phyloP scores from a whole-genome alignment of 2,797 vertebrate species.

The Leptatherina wallacei region DNA sequence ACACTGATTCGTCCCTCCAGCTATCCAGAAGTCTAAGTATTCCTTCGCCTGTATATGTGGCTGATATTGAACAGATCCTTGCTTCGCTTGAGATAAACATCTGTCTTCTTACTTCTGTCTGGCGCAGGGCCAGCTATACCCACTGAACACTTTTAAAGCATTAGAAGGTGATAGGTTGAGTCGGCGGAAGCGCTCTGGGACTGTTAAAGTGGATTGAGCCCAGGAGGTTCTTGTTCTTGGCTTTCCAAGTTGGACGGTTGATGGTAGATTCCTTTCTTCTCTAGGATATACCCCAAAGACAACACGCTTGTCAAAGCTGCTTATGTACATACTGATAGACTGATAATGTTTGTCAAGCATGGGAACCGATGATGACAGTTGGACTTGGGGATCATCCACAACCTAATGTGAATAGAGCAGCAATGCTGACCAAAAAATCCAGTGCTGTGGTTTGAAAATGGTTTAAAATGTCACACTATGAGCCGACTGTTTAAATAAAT shows the following conservation, averaged over 20 bases:
- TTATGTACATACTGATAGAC: slow-evolving; percentile 38
- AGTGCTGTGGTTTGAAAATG: slow-evolving; percentile 19
- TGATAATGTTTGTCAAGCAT: slow-evolving; percentile 36
- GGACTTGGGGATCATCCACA: slow-evolving; percentile 31
- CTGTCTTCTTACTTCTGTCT: slow-evolving; percentile 8
- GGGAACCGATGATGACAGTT: slow-evolving; percentile 33
- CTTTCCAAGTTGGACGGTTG: slow-evolving; percentile 30
- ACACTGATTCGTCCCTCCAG: not conserved
- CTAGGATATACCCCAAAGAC: slow-evolving; percentile 47
- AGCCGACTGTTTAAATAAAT: slow-evolving; percentile 27
- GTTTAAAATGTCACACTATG: slow-evolving; percentile 31
- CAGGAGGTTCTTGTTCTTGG: slow-evolving; percentile 41
- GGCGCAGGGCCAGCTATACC: slow-evolving; percentile 1
- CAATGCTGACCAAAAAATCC: not conserved
- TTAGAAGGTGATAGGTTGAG: slow-evolving; percentile 27
- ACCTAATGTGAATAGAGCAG: slow-evolving; percentile 24
- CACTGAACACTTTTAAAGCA: slow-evolving; percentile 26
- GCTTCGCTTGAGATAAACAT: slow-evolving; percentile 5
- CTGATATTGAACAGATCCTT: slow-evolving; percentile 7
- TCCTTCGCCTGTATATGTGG: not conserved
- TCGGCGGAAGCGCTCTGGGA: slow-evolving; percentile 30
- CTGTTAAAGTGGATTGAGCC: slow-evolving; percentile 48
- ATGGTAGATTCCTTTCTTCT: slow-evolving; percentile 34
- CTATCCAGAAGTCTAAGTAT: not conserved
- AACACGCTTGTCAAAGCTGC: slow-evolving; percentile 49